Evolutionary conservation across 92 coral and sea anemone species (phyloP).

Genomic region (Hydrozoanthus gracilis): DNA sequence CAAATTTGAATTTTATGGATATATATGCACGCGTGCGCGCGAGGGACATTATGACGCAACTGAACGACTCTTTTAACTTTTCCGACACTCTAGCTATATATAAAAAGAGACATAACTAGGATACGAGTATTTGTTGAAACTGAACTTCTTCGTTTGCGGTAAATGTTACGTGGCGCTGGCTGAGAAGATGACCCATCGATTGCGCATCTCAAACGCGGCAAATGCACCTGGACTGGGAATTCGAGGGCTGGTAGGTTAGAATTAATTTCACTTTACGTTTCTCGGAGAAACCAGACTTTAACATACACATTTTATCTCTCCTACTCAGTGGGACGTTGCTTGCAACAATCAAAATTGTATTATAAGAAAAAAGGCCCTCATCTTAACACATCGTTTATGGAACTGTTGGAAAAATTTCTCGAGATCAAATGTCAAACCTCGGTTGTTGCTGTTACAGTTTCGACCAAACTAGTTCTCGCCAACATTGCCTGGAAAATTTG

Average conservation of each 20-base stretch:
- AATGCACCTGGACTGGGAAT: slow-evolving; percentile 67
- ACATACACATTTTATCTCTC: background rate
- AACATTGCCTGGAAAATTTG: too few species aligned
- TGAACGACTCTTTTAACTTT: background rate
- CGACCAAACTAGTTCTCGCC: too few species aligned
- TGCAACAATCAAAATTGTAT: background rate
- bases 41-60: slow-evolving; percentile 10
- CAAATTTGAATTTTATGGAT: background rate
- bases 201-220: slow-evolving; percentile 54
- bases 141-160: background rate
- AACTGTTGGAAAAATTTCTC: background rate
- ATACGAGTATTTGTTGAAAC: slow-evolving; percentile 8
- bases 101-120: background rate
- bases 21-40: slow-evolving; percentile 38
- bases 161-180: background rate
- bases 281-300: slow-evolving; percentile 5
- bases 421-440: too few species aligned
- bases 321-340: background rate
- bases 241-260: slow-evolving; percentile 66
- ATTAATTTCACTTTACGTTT: background rate
- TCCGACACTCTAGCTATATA: background rate
- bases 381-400: background rate
- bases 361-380: background rate
- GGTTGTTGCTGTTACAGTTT: too few species aligned
- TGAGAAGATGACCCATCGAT: slow-evolving; percentile 1